Conservation (phyloP, 2,113 vertebrate genomes). For the Amblyornis subalaris region DNA sequence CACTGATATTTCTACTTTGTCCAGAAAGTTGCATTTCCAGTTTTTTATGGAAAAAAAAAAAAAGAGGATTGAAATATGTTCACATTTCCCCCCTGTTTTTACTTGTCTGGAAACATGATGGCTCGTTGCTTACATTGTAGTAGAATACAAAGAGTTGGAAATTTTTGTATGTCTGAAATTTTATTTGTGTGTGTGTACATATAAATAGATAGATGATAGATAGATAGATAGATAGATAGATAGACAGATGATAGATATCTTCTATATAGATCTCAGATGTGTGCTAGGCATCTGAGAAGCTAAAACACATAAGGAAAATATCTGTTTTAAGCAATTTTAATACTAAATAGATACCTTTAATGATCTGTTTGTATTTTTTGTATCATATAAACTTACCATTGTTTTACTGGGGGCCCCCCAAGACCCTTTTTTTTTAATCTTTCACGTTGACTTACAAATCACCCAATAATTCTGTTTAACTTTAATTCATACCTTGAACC, state of each 20-base stretch:
- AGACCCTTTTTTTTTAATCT: not conserved
- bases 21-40: not conserved
- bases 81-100: not conserved
- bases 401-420: not conserved
- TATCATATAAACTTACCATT: not conserved
- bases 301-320: not conserved
- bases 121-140: accelerated
- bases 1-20: not conserved
- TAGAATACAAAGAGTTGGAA: not conserved
- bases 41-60: not conserved
- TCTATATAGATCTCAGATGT: not conserved
- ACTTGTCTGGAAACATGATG: not conserved
- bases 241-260: not conserved
- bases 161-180: not conserved
- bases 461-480: not conserved
- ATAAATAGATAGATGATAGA: not conserved
- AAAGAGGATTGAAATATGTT: not conserved
- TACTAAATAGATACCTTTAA: not conserved
- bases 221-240: not conserved
- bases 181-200: not conserved
- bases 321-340: not conserved
- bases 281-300: not conserved
- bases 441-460: not conserved
- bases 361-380: not conserved
- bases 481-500: not conserved